These are phyloP conservation scores for Fragum whitleyi DNA, from an alignment of 2,888 invertebrate genomes.

Conservation along the genomic window DNA sequence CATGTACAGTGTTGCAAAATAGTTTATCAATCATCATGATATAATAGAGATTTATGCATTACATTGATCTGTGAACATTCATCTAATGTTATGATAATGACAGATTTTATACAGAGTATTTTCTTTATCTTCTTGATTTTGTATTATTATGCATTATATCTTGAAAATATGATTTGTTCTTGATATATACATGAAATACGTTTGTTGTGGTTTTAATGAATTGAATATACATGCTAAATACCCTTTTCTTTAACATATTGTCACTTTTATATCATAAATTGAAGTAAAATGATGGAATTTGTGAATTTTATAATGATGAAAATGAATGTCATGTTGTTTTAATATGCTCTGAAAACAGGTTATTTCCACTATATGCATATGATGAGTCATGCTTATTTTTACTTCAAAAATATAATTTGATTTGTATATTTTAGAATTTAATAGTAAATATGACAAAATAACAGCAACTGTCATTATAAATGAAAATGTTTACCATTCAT, in stretches of 20 bases:
- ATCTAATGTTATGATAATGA: not conserved
- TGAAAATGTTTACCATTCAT: slow-evolving; percentile 13
- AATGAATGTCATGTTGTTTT: slow-evolving; percentile 2
- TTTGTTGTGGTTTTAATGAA: not conserved
- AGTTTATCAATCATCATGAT: not conserved
- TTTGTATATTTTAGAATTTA: slow-evolving; percentile 22
- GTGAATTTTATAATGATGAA: not conserved
- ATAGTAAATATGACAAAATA: slow-evolving; percentile 2
- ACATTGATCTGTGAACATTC: not conserved
- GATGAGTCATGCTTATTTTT: slow-evolving; percentile 12
- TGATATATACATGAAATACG: not conserved
- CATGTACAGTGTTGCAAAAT: slow-evolving; percentile 19
- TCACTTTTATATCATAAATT: slow-evolving; percentile 18
- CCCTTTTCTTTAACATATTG: not conserved
- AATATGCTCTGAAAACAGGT: not conserved
- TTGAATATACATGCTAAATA: slow-evolving; percentile 10
- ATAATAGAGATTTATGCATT: not conserved
- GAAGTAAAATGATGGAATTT: slow-evolving; percentile 2
- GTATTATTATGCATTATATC: not conserved
- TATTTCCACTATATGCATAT: not conserved
- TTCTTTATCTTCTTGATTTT: not conserved
- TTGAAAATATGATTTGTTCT: not conserved
- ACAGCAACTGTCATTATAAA: not conserved
- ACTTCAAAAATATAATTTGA: not conserved
- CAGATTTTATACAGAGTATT: not conserved